Conservation (phyloP, 2,797 vertebrate species). For the Leucoraja ocellata region DNA sequence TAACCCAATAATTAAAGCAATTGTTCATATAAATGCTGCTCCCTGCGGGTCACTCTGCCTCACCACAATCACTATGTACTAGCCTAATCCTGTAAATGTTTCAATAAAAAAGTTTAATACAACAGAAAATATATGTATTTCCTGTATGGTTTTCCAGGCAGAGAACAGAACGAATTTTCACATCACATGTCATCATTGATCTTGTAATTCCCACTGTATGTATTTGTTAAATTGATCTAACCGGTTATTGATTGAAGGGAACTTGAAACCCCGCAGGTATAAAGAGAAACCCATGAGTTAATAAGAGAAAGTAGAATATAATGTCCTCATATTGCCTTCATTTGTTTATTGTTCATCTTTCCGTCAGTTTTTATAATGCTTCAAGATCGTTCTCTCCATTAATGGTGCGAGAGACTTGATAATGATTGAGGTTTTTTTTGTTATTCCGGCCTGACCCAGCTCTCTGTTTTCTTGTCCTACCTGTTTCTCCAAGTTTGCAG, state of each 20-base stretch:
- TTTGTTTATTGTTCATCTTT: not conserved
- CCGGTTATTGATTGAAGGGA: not conserved
- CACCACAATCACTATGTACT: not conserved
- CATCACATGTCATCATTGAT: not conserved
- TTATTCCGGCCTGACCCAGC: not conserved
- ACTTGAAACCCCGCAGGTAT: not conserved
- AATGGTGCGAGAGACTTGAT: not conserved
- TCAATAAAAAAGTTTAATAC: not conserved
- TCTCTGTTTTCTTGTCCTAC: not conserved
- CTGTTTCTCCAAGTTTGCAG: not conserved
- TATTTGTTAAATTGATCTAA: not conserved
- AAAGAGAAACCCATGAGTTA: not conserved
- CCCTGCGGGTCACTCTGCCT: not conserved
- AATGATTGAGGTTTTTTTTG: not conserved
- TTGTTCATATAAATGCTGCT: not conserved
- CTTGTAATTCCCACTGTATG: not conserved
- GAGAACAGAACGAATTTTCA: not conserved
- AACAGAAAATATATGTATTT: not conserved
- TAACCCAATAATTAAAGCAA: not conserved
- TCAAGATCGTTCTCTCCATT: not conserved
- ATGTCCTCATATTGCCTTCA: no score
- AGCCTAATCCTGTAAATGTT: not conserved
- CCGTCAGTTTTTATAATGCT: not conserved
- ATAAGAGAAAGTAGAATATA: no score
- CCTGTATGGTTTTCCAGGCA: not conserved